Percentiles rank a stretch among this genome's conserved stretches.
These are phyloP conservation scores for Albula glossodonta DNA, from an alignment of 2,113 vertebrate genomes.

Conservation along the genomic window DNA sequence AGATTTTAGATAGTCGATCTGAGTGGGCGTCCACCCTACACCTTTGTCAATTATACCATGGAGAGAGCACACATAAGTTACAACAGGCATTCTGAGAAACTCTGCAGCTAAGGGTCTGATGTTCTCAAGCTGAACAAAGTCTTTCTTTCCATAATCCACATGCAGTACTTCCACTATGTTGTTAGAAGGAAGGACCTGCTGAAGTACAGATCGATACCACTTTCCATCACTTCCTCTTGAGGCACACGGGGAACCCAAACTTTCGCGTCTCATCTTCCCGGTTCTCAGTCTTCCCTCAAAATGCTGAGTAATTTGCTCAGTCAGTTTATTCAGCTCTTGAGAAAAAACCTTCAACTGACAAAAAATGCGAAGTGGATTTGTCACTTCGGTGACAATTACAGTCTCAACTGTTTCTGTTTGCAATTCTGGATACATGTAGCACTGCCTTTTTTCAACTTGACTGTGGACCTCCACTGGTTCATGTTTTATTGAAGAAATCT, in stretches of 20 bases:
- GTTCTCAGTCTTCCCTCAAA: constrained; percentile 56
- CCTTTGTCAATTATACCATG: constrained; percentile 78
- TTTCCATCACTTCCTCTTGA: constrained; percentile 77
- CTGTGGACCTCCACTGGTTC: constrained; percentile 22
- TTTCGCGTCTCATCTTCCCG: constrained; percentile 55
- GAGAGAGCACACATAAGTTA: constrained; percentile 85
- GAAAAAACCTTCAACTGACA: constrained; percentile 87
- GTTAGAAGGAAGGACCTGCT: constrained; percentile 67
- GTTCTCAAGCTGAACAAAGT: constrained; percentile 71
- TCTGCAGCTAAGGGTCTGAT: constrained; percentile 74
- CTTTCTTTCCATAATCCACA: constrained; percentile 85
- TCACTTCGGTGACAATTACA: constrained; percentile 82
- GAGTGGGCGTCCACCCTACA: constrained; percentile 74
- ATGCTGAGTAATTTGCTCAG: constrained; percentile 70
- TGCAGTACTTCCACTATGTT: constrained; percentile 79
- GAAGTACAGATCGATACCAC: constrained; percentile 87
- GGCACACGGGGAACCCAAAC: constrained; percentile 82
- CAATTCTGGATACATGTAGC: constrained; percentile 83
- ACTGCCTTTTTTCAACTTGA: constrained; percentile 47
- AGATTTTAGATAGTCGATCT: constrained; percentile 69
- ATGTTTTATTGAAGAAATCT: constrained; percentile 11
- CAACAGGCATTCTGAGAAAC: constrained; percentile 87
- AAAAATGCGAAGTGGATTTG: constrained; percentile 78
- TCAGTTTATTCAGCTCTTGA: constrained; percentile 78
- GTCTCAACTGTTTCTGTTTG: constrained; percentile 75